Evolutionary conservation across 2,113 vertebrate species (phyloP).

Genomic region (Lampris megalopsis): DNA sequence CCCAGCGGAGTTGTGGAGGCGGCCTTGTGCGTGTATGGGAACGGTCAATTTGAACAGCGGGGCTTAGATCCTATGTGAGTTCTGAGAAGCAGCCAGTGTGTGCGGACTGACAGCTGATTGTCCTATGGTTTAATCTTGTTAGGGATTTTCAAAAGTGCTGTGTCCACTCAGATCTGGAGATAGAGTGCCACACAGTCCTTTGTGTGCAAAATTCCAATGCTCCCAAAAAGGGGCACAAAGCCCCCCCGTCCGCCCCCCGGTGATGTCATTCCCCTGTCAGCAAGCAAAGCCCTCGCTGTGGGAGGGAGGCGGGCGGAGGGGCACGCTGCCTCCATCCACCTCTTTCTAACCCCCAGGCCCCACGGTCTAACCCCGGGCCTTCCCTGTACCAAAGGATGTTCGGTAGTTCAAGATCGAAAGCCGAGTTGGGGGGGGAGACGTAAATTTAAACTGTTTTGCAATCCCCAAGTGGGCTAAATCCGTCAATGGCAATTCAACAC

Average conservation of each 20-base stretch:
- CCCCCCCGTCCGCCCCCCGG: slow-evolving; percentile 53
- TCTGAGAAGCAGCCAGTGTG: slow-evolving; percentile 70
- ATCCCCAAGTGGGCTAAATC: slow-evolving; percentile 9
- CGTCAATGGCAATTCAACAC: slow-evolving; percentile 29
- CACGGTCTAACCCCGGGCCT: slow-evolving; percentile 32
- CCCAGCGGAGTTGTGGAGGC: slow-evolving; percentile 16
- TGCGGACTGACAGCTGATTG: slow-evolving; percentile 75
- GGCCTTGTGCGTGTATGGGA: slow-evolving; percentile 41
- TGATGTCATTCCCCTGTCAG: slow-evolving; percentile 81
- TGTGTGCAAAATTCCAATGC: slow-evolving; percentile 80
- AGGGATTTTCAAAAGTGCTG: slow-evolving; percentile 86
- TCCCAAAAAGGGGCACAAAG: slow-evolving; percentile 66
- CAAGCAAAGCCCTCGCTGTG: slow-evolving; percentile 50
- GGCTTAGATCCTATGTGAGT: slow-evolving; percentile 67
- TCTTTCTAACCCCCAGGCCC: neutral
- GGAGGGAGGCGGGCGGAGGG: slow-evolving; percentile 55
- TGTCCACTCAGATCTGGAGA: slow-evolving; percentile 82
- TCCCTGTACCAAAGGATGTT: slow-evolving; percentile 12
- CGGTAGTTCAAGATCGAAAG: slow-evolving; percentile 53
- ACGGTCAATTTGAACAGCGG: slow-evolving; percentile 51
- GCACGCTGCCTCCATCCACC: slow-evolving; percentile 56
- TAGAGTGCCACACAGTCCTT: slow-evolving; percentile 72
- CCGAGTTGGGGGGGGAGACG: slow-evolving; percentile 1
- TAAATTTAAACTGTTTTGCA: slow-evolving; percentile 37
- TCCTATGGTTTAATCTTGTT: slow-evolving; percentile 81